Base-by-base conservation (phyloP, 2,797 vertebrate species). In the Muscicapa comitata region DNA sequence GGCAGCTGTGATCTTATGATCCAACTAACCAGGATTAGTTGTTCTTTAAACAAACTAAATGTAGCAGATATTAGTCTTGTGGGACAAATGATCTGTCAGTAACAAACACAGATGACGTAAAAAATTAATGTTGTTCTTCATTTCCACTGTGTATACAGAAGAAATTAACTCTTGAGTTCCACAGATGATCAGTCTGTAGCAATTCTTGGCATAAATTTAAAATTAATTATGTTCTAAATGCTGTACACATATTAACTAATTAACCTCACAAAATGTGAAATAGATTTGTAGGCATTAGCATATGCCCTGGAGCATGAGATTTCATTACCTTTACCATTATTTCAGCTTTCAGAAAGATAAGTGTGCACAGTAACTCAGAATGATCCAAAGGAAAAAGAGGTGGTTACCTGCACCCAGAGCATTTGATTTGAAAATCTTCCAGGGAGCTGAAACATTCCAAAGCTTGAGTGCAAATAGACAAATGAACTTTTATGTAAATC, bases 311-410 rank as follows among this genome's bases (percentile, higher is more conserved):
- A 87, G 86, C 68, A 67, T 83, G 74, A 95, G 59, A 84, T 92
- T 89, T 89, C 77, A 94, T 94, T 91, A 89, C 77, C 88, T 93
- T 89, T 72, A 58, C 55, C 65, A 66, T 94, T 83, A 86, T 91
- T 93, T 84, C 74, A 83, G 58, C 61, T 75, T 87, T 77, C 85
- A 87, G 33, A 58, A 74, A 83, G 68, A 53, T 11, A 80, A 77
- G 28, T 57, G 47, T 43, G 80, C 76, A 25, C 33, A 63, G 66
- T 23, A 58, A 43, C 24, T 48, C 4, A 28, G 43, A 82, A 78
- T 1, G 7, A 80, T 55, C 31, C 55, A 37, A 42, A 79, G 26
- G 28, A 61, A 74, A 67, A 68, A 9, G 29, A 68, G 18, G 55
- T 33, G 35, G 58, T 42, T 76, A 37, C 55, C 40, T 51, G 53